A percentile compares a stretch with the other conserved stretches of the same genome.
These are phyloP conservation scores for Apus apus DNA, from an alignment of 2,113 vertebrate species.

Conservation along the genomic window DNA sequence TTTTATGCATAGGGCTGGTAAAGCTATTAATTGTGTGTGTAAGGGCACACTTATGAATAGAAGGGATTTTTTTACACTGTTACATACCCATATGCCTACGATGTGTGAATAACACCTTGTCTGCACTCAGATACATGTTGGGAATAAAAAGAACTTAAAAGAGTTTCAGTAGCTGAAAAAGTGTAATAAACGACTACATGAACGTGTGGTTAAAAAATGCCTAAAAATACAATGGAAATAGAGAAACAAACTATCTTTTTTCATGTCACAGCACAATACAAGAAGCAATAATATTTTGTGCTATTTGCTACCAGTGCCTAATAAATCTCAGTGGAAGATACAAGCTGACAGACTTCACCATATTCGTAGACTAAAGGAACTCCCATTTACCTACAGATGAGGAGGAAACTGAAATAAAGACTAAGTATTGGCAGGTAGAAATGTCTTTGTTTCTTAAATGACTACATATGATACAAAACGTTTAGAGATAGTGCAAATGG, in stretches of 20 bases:
- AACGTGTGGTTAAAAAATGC: not conserved
- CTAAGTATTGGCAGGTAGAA: not conserved
- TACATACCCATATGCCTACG: not conserved
- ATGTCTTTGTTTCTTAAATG: not conserved
- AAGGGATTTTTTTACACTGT: not conserved
- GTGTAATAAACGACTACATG: not conserved
- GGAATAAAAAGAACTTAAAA: not conserved
- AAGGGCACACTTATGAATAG: not conserved
- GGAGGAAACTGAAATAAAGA: not conserved
- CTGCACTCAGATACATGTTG: not conserved
- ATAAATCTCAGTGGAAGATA: not conserved
- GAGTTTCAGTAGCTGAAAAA: not conserved
- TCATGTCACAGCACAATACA: not conserved
- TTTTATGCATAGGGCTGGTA: not conserved
- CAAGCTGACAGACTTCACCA: not conserved
- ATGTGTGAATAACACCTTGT: not conserved
- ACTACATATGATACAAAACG: not conserved
- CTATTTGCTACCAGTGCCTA: not conserved
- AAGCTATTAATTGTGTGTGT: not conserved
- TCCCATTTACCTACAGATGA: not conserved
- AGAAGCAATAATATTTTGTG: not conserved
- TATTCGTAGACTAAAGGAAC: not conserved
- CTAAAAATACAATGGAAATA: not conserved
- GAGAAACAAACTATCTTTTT: not conserved
- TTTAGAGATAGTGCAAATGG: not conserved